Base-by-base conservation (phyloP, 2,888 invertebrate genomes). In the Euzophera pinguis region DNA sequence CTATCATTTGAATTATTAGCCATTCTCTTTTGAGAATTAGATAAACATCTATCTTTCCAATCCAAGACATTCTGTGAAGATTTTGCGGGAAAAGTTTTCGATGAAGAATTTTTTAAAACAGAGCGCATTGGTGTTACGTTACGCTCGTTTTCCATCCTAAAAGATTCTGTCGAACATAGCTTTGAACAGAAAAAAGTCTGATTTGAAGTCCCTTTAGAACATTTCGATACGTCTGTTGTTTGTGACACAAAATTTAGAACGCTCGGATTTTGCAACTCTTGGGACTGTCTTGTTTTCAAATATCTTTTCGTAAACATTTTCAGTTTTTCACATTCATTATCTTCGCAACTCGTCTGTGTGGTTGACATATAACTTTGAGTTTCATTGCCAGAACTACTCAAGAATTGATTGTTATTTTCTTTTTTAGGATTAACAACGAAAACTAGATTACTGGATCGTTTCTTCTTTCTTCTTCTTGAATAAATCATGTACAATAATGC, bases 401-500 rank as follows among this genome's bases (percentile, higher is more conserved):
- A 13, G 27, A 14, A 49, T 9, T 27, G 8, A 3, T 37, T 10
- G 49, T 55, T 3, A 45, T 16, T 45, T 5, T 47, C 17, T 22
- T 37, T 12, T 12, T 38, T 49, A 4, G 47, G 45, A 13, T 52
- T 22, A 16, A 53, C 17, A 7, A 53, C 39, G 1, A 53, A 39
- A 37, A 52, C 42, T 7, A 50, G 14, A 2, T 52, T 50, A 10
- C 37, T 41, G 0, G 32, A 4, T 12, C 27, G 6, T 9, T 47
- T 41, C 34, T 47, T 37, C 7, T 41, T 54, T 65, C 34, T 63
- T 58, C 1, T 56, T 61, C 57, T 71, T 0, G 49, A 47, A 47
- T 56, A 71, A 35, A 65, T 22, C 42, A 77, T 50, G 52, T 62
- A 77, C 9, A 69, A 54, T 14, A 76, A 53, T n/a, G 73, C 69